Evolutionary conservation across 2,888 invertebrate species (phyloP).

Genomic region (Agapostemon virescens): DNA sequence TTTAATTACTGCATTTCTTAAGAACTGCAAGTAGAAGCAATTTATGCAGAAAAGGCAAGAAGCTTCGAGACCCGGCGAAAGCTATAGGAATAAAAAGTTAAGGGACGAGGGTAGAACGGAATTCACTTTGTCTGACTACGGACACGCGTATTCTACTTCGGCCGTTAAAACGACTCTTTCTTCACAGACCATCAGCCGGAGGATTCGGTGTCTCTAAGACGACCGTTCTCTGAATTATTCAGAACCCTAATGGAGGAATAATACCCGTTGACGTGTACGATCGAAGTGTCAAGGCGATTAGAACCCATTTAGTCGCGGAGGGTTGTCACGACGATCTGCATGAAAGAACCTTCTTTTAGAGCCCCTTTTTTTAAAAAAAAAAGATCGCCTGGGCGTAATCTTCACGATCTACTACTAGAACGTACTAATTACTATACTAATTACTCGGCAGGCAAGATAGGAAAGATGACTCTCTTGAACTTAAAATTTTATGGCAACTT

Average conservation of each 20-base stretch:
- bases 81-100: background rate
- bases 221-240: slow-evolving; percentile 63
- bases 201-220: slow-evolving; percentile 45
- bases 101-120: background rate
- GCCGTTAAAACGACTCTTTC: slow-evolving; percentile 9
- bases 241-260: slow-evolving; percentile 64
- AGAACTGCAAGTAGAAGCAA: background rate
- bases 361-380: background rate
- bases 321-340: background rate
- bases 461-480: background rate
- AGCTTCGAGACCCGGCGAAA: background rate
- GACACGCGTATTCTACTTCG: slow-evolving; percentile 20
- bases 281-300: slow-evolving; percentile 56
- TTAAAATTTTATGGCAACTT: too few relatives aligned
- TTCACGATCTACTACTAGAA: background rate
- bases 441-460: background rate
- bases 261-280: slow-evolving; percentile 48
- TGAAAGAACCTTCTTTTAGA: background rate
- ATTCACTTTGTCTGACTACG: slow-evolving; percentile 25
- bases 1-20: background rate
- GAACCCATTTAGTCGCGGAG: slow-evolving; percentile 60
- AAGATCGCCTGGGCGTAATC: background rate
- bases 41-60: background rate
- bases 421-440: background rate
- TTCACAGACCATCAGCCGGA: background rate